A percentile compares a stretch with the other conserved stretches of the same genome.
Evolutionary conservation across 2,888 invertebrate genomes (phyloP).

Genomic region (Gymnosoma rotundatum): DNA sequence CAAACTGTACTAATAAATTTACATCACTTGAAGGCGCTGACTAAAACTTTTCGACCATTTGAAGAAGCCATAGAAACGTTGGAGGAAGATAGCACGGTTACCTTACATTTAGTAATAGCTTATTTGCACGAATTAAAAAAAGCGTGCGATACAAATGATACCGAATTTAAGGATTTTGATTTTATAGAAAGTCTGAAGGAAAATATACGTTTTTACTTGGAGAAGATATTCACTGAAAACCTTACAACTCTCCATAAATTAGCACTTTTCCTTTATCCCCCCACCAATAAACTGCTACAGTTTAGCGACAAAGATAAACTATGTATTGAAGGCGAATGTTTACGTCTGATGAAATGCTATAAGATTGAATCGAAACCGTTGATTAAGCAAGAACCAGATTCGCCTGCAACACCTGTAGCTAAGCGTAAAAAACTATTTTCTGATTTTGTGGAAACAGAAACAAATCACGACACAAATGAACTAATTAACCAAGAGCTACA

Average conservation of each 20-base stretch:
- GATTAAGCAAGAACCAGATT: neutral
- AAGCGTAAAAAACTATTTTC: slow-evolving; percentile 28
- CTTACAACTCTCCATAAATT: slow-evolving; percentile 16
- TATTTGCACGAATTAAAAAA: slow-evolving; percentile 26
- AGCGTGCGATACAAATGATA: neutral
- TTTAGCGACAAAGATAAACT: slow-evolving; percentile 1
- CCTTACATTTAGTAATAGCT: slow-evolving; percentile 22
- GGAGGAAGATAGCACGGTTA: neutral
- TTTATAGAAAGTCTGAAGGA: neutral
- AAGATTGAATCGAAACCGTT: neutral
- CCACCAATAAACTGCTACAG: slow-evolving; percentile 29
- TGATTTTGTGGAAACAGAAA: slow-evolving; percentile 28
- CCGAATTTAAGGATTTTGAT: neutral
- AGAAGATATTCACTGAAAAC: neutral
- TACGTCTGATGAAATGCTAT: slow-evolving; percentile 11
- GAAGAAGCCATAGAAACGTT: slow-evolving; percentile 18
- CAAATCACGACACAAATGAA: slow-evolving; percentile 3
- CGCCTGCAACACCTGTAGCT: neutral
- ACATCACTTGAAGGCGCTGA: neutral
- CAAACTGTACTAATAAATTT: neutral
- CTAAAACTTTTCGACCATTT: slow-evolving; percentile 2
- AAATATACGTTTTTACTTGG: slow-evolving; percentile 3
- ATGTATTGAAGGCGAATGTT: slow-evolving; percentile 9
- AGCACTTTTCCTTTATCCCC: slow-evolving; percentile 36
- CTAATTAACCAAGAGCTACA: slow-evolving; percentile 8